Base-by-base conservation (phyloP, 2,888 invertebrate species). In the Nephrotoma appendiculata region DNA sequence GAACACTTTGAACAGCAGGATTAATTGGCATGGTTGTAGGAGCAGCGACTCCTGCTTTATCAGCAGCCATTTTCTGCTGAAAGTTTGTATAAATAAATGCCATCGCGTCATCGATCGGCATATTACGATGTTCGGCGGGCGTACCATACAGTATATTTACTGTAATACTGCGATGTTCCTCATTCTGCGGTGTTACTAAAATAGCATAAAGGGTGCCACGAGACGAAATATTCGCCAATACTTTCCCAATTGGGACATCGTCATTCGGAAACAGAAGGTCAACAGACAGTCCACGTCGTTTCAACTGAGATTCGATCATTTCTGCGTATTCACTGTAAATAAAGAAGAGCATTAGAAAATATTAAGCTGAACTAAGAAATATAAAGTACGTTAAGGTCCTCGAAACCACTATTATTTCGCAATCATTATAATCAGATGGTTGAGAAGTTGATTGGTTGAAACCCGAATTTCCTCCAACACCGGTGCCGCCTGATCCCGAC, bases 41-140 rank as follows among this genome's bases (percentile, higher is more conserved):
- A 3, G 83, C 87, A 87, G 86, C 41, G 85, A 86, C 84, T 86
- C 57, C 44, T 85, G 83, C 12, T 15, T 86, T 91, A 87, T 93
- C 92, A 31, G 93, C 93, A 87, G 93, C 91, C 91, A 93, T 92
- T 89, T 94, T 95, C 89, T 91, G 92, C 42, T 93, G 93, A 89
- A 95, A 95, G 89, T 97, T 96, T 0, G 95, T 93, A 7, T 94
- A 94, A 44, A 98, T 93, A 88, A 98, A 92, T 88, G 94, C 94
- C 87, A 98, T 92, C 0, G 98, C 97, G 91, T 98, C 98, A 87
- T 98, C 98, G 57, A 98, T 90, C 0, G 98, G 98, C 97, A 98
- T 98, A 92, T 98, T 98, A 89, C 98, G 95, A 92, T 98, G 98
- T 90, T 98, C 98, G 95, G 93, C 88, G 0, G 98, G 97, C 88